Percentiles rank a stretch among this genome's conserved stretches.
Evolutionary conservation across 2,797 vertebrate species (phyloP).

Genomic region (Heliangelus exortis): DNA sequence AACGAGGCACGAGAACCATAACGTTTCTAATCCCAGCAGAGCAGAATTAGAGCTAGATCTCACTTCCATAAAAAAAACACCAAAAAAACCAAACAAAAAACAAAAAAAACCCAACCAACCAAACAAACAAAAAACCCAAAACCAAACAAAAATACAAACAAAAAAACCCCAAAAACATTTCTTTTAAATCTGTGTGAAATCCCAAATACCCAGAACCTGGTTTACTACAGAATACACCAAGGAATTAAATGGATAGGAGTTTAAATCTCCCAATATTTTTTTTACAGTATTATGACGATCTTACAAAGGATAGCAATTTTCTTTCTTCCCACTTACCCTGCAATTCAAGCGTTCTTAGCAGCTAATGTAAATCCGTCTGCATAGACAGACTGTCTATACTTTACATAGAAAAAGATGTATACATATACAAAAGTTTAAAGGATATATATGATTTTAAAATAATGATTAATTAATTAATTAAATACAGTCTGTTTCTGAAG

Average conservation of each 20-base stretch:
- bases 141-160: too few relatives aligned
- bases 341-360: neutral
- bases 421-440: neutral
- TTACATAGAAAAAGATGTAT: neutral
- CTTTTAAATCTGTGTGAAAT: neutral
- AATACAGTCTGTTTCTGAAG: neutral
- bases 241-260: neutral
- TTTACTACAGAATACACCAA: neutral
- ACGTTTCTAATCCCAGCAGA: neutral
- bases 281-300: neutral
- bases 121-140: too few relatives aligned
- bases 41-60: neutral
- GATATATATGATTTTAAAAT: too few relatives aligned
- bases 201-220: neutral
- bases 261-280: neutral
- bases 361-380: neutral
- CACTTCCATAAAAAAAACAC: neutral
- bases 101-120: too few relatives aligned
- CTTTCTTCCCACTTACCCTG: neutral
- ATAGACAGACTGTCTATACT: neutral
- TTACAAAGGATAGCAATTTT: neutral
- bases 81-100: too few relatives aligned
- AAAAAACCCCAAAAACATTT: too few relatives aligned
- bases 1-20: neutral
- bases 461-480: too few relatives aligned